These are phyloP conservation scores for Pagrus major DNA, from an alignment of 2,113 vertebrate genomes.

Conservation along the genomic window DNA sequence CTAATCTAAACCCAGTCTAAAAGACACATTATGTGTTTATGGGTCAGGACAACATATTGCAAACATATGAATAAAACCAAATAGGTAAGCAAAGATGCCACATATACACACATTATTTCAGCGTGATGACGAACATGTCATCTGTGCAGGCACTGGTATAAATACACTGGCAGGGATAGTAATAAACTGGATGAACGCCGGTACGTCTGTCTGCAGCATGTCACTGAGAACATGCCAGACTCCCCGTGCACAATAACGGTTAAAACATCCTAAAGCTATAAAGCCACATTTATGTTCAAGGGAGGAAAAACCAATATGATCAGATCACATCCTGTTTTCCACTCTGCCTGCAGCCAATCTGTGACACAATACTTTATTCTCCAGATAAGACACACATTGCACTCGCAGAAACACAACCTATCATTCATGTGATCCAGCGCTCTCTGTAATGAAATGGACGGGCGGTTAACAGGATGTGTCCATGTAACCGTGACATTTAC, in stretches of 20 bases:
- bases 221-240: conserved; percentile 9
- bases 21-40: neutral
- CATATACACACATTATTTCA: neutral
- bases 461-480: conserved; percentile 20
- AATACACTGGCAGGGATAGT: neutral
- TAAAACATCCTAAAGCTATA: neutral
- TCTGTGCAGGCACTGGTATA: neutral
- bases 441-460: conserved; percentile 31
- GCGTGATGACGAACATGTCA: neutral
- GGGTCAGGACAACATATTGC: neutral
- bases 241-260: neutral
- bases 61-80: neutral
- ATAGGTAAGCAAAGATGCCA: neutral
- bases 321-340: conserved; percentile 20
- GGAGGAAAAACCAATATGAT: conserved; percentile 22
- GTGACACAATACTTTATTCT: conserved; percentile 15
- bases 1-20: too few relatives aligned
- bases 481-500: conserved; percentile 36
- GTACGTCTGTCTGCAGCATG: neutral
- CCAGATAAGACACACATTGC: conserved; percentile 6
- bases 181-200: neutral
- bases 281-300: conserved; percentile 14
- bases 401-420: neutral
- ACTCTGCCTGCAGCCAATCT: conserved; percentile 14
- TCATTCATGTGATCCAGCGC: neutral